Evolutionary conservation across 1,140 invertebrate genomes (phyloP).

Genomic region (Drosophila paulistorum): DNA sequence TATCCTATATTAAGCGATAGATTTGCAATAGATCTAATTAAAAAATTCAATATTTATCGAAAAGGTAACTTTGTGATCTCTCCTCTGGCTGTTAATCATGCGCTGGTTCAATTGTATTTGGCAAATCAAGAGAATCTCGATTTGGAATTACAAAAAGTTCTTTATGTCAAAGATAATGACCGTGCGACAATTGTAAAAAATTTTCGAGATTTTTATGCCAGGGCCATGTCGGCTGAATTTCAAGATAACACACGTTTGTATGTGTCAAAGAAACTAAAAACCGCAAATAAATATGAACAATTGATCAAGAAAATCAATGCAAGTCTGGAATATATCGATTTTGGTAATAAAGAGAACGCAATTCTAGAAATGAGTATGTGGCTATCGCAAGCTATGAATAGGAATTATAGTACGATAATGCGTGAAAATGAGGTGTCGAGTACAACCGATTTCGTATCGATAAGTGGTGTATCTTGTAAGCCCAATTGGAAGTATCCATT

Average conservation of each 20-base stretch:
- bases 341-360: background rate
- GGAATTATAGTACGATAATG: background rate
- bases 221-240: background rate
- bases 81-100: background rate
- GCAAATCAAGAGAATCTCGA: background rate
- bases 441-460: background rate
- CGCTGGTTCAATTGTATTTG: background rate
- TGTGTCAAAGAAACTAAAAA: background rate
- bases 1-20: background rate
- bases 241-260: background rate
- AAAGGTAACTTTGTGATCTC: constrained; percentile 1
- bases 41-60: background rate
- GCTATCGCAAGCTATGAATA: background rate
- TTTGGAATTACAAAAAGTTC: background rate
- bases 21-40: constrained; percentile 1
- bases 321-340: constrained; percentile 2
- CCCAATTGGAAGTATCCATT: background rate
- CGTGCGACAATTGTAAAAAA: background rate
- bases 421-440: background rate
- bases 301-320: too few species aligned
- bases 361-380: background rate
- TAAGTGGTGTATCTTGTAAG: background rate
- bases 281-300: background rate
- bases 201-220: background rate
- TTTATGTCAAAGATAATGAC: background rate